Percentiles rank a stretch among this genome's conserved stretches.
Evolutionary conservation across 2,113 vertebrate species (phyloP).

Genomic region (Cyanocitta stelleri): DNA sequence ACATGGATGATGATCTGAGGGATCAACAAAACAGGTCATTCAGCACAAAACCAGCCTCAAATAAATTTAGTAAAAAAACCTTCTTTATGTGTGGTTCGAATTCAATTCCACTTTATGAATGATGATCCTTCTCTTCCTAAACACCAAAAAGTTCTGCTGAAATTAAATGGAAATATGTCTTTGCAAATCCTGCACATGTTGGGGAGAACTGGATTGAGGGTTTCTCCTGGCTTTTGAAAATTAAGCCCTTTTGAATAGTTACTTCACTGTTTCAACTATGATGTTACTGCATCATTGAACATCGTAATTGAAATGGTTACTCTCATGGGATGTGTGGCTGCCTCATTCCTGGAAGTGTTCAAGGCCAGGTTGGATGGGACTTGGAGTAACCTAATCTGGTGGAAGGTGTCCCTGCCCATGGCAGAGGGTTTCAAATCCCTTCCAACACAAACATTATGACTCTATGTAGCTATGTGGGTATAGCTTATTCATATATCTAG

Average conservation of each 20-base stretch:
- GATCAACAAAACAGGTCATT: neutral
- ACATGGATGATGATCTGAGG: neutral
- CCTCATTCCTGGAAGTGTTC: neutral
- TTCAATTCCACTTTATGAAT: neutral
- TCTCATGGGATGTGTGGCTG: neutral
- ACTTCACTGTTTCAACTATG: neutral
- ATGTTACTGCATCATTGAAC: neutral
- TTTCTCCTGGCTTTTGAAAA: neutral
- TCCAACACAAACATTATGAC: neutral
- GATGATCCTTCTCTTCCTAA: neutral
- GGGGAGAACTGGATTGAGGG: fast-evolving
- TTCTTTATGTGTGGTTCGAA: neutral
- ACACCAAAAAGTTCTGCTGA: neutral
- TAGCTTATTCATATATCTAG: neutral
- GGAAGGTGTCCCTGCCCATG: neutral
- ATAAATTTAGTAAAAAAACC: neutral
- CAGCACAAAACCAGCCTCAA: neutral
- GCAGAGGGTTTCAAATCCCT: neutral
- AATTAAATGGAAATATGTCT: neutral
- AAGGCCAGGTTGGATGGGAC: neutral
- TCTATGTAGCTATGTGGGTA: neutral
- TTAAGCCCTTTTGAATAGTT: neutral
- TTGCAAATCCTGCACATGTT: neutral
- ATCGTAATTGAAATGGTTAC: neutral
- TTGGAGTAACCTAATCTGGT: neutral